A percentile compares a stretch with the other conserved stretches of the same genome.
Evolutionary conservation across 1,140 invertebrate genomes (phyloP).

Genomic region (Lethrus apterus): DNA sequence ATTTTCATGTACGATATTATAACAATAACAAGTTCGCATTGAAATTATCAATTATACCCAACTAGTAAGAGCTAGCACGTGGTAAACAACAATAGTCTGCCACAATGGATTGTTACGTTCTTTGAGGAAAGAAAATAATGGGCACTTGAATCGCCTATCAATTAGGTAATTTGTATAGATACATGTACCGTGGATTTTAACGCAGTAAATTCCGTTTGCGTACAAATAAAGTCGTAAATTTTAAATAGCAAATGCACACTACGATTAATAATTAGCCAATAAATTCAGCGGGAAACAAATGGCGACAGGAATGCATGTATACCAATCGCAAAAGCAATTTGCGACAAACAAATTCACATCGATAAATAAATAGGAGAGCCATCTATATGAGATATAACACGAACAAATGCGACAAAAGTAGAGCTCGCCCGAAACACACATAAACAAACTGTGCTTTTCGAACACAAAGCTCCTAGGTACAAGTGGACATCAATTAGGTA

Average conservation of each 20-base stretch:
- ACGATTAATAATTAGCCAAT: constrained; percentile 39
- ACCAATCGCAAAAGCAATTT: constrained; percentile 39
- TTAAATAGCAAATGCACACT: constrained; percentile 27
- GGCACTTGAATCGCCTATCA: constrained; percentile 8
- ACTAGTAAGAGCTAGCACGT: no score
- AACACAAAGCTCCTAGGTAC: no score
- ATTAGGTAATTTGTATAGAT: constrained; percentile 11
- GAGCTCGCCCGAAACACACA: background rate
- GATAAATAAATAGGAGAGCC: constrained; percentile 27
- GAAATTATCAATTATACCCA: no score
- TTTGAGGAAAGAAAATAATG: no score
- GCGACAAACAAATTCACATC: constrained; percentile 38
- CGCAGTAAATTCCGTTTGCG: background rate
- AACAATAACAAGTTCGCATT: no score
- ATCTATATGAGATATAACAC: no score
- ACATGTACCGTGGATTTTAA: constrained; percentile 1
- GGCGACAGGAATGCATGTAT: constrained; percentile 39
- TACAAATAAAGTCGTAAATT: constrained; percentile 23
- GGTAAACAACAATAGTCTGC: no score
- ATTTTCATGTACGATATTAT: no score
- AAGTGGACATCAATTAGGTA: no score
- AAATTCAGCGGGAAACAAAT: constrained; percentile 37
- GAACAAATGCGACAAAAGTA: no score
- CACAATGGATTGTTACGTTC: no score
- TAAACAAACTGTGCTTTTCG: background rate